Percentiles rank a stretch among this genome's conserved stretches.
Conservation (phyloP, 1,140 invertebrate genomes). For the Sycophila sp. region DNA sequence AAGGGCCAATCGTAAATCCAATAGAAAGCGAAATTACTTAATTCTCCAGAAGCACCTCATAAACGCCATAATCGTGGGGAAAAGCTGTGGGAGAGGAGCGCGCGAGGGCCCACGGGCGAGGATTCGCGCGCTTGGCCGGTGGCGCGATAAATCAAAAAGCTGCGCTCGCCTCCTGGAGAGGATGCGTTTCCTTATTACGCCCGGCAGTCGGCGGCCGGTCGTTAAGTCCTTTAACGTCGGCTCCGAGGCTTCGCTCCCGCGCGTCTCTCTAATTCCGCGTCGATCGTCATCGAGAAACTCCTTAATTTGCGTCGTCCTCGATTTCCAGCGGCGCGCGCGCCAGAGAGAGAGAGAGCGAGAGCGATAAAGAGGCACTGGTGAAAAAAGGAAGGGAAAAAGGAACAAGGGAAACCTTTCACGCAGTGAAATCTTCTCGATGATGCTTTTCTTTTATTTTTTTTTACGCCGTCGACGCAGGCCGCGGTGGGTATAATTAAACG, state of each 20-base stretch:
- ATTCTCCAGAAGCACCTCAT: too few relatives aligned
- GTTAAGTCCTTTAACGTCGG: constrained; percentile 25
- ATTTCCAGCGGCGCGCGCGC: constrained; percentile 1
- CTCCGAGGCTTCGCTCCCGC: not conserved
- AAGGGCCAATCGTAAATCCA: too few relatives aligned
- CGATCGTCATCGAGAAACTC: constrained; percentile 32
- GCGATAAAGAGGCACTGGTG: not conserved
- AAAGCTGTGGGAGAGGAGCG: too few relatives aligned
- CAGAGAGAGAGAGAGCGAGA: too few relatives aligned
- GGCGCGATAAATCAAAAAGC: constrained; percentile 20
- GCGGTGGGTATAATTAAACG: not conserved
- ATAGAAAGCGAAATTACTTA: too few relatives aligned
- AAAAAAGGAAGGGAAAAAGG: not conserved
- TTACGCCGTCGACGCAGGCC: not conserved
- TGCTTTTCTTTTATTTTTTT: not conserved
- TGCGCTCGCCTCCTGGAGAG: too few relatives aligned
- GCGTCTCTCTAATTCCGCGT: constrained; percentile 5
- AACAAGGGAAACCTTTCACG: constrained; percentile 29
- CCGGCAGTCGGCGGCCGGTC: not conserved
- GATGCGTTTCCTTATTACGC: constrained; percentile 24
- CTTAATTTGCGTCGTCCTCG: constrained; percentile 32
- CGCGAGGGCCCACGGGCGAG: too few relatives aligned
- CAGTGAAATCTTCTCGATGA: not conserved
- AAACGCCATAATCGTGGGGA: too few relatives aligned
- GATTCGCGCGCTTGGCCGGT: too few relatives aligned